These are phyloP conservation scores for Riparia riparia DNA, from an alignment of 2,113 vertebrate species.

Conservation along the genomic window DNA sequence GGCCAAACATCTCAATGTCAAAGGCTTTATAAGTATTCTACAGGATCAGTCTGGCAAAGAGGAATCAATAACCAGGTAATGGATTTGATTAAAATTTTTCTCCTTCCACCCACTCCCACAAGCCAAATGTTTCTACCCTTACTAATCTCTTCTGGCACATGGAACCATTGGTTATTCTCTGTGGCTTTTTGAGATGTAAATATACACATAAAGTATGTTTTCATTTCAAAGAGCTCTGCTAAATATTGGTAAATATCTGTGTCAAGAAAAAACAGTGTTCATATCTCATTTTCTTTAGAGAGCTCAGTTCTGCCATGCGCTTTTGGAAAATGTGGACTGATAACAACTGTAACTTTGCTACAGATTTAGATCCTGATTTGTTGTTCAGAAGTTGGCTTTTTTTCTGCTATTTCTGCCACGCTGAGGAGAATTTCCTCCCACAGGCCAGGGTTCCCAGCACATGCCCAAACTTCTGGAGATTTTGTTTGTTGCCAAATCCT, in stretches of 20 bases:
- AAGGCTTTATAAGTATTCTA: slow-evolving; percentile 77
- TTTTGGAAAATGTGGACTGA: neutral
- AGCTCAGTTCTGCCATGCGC: neutral
- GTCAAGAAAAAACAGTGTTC: neutral
- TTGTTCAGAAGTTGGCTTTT: neutral
- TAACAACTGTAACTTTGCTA: neutral
- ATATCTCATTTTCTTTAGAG: neutral
- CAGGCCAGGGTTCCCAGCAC: neutral
- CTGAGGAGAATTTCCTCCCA: neutral
- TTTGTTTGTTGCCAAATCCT: neutral
- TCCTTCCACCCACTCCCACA: neutral
- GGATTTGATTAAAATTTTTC: slow-evolving; percentile 77
- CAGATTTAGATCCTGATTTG: neutral
- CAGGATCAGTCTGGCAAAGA: slow-evolving; percentile 72
- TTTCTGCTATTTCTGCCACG: neutral
- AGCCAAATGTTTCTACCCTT: slow-evolving; percentile 65
- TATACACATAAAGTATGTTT: neutral
- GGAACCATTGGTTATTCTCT: slow-evolving; percentile 30
- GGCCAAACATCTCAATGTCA: slow-evolving; percentile 78
- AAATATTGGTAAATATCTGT: neutral
- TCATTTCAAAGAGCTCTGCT: neutral
- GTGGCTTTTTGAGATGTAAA: neutral
- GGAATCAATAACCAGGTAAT: slow-evolving; percentile 80
- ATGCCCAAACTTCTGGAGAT: neutral
- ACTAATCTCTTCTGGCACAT: slow-evolving; percentile 17